Conservation (phyloP, 1,140 invertebrate genomes). For the Melitaea cinxia region DNA sequence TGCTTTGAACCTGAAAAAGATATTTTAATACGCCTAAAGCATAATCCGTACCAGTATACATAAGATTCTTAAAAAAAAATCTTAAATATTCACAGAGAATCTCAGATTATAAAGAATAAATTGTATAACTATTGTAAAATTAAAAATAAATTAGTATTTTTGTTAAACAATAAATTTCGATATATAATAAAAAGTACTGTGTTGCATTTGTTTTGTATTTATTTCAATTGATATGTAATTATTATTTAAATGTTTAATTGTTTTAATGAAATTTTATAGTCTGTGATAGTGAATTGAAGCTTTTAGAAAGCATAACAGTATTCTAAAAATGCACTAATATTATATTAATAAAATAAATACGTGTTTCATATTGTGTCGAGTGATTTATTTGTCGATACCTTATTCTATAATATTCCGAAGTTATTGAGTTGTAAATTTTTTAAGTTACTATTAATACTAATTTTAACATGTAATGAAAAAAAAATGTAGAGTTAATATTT, state of each 20-base stretch:
- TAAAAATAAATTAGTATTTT: not conserved
- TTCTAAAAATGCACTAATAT: conserved; percentile 60
- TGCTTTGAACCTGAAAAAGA: too few relatives aligned
- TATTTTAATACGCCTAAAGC: conserved; percentile 11
- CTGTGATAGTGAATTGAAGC: conserved; percentile 73
- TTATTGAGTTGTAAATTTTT: too few relatives aligned
- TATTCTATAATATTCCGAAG: conserved; percentile 47
- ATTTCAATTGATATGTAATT: conserved; percentile 21
- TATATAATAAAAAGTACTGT: conserved; percentile 4
- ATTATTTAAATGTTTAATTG: conserved; percentile 13
- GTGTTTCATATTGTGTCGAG: conserved; percentile 41
- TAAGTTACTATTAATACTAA: too few relatives aligned
- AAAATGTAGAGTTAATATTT: too few relatives aligned
- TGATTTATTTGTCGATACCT: too few relatives aligned
- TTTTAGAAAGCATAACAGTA: conserved; percentile 68
- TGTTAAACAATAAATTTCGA: conserved; percentile 1
- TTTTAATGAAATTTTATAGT: conserved; percentile 48
- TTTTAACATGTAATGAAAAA: too few relatives aligned
- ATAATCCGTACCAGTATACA: conserved; percentile 29
- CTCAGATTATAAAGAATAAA: conserved; percentile 14
- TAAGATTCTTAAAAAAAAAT: conserved; percentile 2
- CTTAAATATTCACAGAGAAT: conserved; percentile 20
- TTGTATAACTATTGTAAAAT: not conserved
- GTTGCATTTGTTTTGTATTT: conserved; percentile 32
- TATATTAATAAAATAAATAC: conserved; percentile 44